A percentile compares a stretch with the other conserved stretches of the same genome.
Conservation (phyloP, 2,113 vertebrate genomes). For the Zeus faber region DNA sequence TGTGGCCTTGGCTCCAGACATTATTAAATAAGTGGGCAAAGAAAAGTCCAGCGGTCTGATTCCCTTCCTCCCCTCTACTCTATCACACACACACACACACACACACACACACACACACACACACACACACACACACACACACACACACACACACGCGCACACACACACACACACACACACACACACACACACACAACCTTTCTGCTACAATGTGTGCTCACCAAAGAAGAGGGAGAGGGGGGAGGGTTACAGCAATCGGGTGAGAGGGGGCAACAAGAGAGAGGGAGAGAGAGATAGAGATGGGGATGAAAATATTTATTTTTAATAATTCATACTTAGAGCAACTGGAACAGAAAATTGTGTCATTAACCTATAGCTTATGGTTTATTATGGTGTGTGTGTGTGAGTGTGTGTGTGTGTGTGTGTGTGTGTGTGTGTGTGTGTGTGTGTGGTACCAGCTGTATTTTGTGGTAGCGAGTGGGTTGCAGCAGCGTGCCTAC, state of each 20-base stretch:
- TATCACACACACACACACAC: background rate
- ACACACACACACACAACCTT: background rate
- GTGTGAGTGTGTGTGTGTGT: no score
- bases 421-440: slow-evolving; percentile 21
- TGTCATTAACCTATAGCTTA: background rate
- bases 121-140: background rate
- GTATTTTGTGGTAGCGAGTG: no score
- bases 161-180: background rate
- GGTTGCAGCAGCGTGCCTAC: no score
- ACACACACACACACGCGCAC: slow-evolving; percentile 7
- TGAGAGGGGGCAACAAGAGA: background rate
- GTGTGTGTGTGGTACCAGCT: background rate
- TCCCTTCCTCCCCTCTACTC: background rate
- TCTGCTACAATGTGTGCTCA: background rate
- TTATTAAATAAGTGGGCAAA: background rate
- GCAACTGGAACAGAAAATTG: background rate
- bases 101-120: background rate
- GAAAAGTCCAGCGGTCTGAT: background rate
- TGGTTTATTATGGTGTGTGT: background rate
- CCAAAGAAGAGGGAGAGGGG: background rate
- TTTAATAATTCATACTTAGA: background rate
- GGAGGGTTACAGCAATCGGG: background rate
- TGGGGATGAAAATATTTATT: no score
- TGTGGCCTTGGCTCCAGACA: background rate
- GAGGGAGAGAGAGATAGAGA: no score